Conservation (phyloP, 1,140 invertebrate genomes). For the Brachionus rubens region DNA sequence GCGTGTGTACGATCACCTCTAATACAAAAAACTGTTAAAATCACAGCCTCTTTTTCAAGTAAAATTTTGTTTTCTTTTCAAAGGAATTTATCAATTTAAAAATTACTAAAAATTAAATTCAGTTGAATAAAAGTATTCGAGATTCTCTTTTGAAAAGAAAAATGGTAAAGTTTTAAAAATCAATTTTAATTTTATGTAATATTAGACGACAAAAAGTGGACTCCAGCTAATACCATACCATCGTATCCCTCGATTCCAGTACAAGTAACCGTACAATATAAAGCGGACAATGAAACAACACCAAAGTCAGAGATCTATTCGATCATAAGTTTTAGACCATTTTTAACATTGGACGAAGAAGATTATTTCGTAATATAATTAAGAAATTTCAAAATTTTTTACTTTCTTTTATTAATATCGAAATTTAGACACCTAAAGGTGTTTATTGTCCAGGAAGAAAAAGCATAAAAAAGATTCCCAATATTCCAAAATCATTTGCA, state of each 20-base stretch:
- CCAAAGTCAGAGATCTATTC: neutral
- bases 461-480: neutral
- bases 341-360: neutral
- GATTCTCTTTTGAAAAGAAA: too few relatives aligned
- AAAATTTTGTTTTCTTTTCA: neutral
- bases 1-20: neutral
- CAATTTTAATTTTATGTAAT: neutral
- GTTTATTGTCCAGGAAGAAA: constrained; percentile 35
- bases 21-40: neutral
- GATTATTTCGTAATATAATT: constrained; percentile 18
- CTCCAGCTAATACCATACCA: neutral
- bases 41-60: constrained; percentile 27
- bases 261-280: constrained; percentile 3
- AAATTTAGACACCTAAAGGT: constrained; percentile 44
- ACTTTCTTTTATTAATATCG: neutral
- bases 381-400: constrained; percentile 2
- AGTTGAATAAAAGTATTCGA: neutral
- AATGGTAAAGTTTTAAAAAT: neutral
- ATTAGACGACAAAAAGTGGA: constrained; percentile 15
- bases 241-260: neutral
- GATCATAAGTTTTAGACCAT: neutral
- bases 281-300: neutral
- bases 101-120: neutral
- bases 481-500: constrained; percentile 9
- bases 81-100: neutral